phyloP scores from a whole-genome alignment of 2,797 vertebrate species.

The Phrynocephalus forsythii region DNA sequence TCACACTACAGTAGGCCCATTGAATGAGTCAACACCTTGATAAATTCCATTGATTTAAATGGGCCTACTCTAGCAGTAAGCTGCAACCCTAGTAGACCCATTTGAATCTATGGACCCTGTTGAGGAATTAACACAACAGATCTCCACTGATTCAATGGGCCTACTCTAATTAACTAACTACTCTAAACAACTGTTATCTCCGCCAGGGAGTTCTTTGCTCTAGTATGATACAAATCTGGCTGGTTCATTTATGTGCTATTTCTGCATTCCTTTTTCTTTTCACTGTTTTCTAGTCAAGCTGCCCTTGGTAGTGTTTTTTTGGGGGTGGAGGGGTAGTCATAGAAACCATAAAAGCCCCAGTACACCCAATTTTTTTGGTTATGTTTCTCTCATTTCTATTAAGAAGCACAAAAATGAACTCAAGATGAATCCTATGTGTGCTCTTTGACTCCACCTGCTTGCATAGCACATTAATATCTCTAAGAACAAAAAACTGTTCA shows the following conservation, averaged over 20 bases:
- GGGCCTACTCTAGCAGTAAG: too few species aligned
- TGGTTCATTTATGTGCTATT: not conserved
- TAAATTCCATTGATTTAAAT: too few species aligned
- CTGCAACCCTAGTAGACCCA: too few species aligned
- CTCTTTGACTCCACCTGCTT: not conserved
- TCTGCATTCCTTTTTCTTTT: not conserved
- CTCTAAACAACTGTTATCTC: too few species aligned
- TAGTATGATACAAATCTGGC: not conserved
- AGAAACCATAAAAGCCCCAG: not conserved
- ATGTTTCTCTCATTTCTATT: not conserved
- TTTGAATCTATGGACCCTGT: too few species aligned
- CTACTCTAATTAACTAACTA: too few species aligned
- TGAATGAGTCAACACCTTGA: too few species aligned
- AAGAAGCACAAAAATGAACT: not conserved
- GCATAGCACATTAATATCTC: not conserved
- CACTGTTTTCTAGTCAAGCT: not conserved
- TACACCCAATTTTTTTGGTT: not conserved
- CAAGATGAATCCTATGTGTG: not conserved
- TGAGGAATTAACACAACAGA: too few species aligned
- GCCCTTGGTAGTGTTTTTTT: not conserved
- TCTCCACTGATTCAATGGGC: too few species aligned
- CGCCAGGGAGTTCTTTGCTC: not conserved
- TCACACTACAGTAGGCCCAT: too few species aligned
- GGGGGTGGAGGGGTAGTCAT: not conserved
- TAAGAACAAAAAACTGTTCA: not conserved